These are phyloP conservation scores for Pseudopipra pipra DNA, from an alignment of 2,113 vertebrate genomes.

Conservation along the genomic window DNA sequence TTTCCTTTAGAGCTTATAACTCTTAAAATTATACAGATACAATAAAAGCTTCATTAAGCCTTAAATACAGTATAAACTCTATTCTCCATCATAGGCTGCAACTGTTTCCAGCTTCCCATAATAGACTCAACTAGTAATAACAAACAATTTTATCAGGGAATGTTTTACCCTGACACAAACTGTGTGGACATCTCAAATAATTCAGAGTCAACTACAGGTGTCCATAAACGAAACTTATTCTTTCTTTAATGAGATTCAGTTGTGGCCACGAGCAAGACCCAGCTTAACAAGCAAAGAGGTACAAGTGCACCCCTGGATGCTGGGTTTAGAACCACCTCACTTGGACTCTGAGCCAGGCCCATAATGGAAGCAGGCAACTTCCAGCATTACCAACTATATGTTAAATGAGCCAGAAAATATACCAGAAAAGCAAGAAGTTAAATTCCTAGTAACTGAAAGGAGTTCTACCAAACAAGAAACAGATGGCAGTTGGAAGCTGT, in stretches of 20 bases:
- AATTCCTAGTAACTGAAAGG: background rate
- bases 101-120: background rate
- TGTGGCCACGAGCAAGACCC: background rate
- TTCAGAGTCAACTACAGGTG: background rate
- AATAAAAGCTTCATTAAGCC: background rate
- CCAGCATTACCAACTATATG: background rate
- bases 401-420: background rate
- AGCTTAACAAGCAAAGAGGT: background rate
- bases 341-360: background rate
- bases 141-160: background rate
- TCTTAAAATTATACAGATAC: background rate
- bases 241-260: background rate
- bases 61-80: background rate
- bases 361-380: accelerated
- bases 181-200: background rate
- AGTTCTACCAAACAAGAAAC: background rate
- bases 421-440: background rate
- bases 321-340: background rate
- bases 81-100: background rate
- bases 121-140: background rate
- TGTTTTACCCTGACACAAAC: background rate
- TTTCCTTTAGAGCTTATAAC: background rate
- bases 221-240: background rate
- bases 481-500: background rate
- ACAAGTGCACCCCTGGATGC: background rate